phyloP scores from a whole-genome alignment of 2,888 invertebrate species.

The Augiades crinisus region DNA sequence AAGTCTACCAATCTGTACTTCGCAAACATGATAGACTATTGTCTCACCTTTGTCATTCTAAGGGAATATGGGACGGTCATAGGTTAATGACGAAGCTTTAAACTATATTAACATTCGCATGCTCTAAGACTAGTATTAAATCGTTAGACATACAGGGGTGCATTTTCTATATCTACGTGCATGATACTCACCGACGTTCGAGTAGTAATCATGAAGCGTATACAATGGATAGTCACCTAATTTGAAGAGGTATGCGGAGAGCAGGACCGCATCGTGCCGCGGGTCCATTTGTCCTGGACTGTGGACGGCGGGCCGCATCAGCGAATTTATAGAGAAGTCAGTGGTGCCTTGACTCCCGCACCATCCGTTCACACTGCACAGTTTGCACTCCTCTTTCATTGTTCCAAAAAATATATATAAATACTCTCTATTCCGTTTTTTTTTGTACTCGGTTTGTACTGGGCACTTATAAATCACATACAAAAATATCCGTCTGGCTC shows the following conservation, averaged over 20 bases:
- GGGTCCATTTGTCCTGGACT: conserved; percentile 63
- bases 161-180: conserved; percentile 42
- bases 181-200: conserved; percentile 72
- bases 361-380: conserved; percentile 75
- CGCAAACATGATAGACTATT: no score
- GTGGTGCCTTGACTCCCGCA: conserved; percentile 59
- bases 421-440: conserved; percentile 67
- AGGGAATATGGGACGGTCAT: no score
- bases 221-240: conserved; percentile 79
- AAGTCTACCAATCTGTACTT: no score
- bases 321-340: conserved; percentile 74
- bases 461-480: conserved; percentile 80
- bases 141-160: conserved; percentile 8
- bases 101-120: conserved; percentile 2
- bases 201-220: conserved; percentile 72
- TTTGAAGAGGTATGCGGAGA: conserved; percentile 79
- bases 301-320: conserved; percentile 70
- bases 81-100: no score
- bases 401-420: conserved; percentile 58
- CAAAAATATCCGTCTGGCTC: conserved; percentile 76
- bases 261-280: conserved; percentile 68
- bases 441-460: conserved; percentile 82
- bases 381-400: conserved; percentile 78
- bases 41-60: no score
- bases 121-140: neutral